Evolutionary conservation across 2,113 vertebrate species (phyloP), one percentile per base, ranked within the genome.

Genomic region (Cromileptes altivelis): DNA sequence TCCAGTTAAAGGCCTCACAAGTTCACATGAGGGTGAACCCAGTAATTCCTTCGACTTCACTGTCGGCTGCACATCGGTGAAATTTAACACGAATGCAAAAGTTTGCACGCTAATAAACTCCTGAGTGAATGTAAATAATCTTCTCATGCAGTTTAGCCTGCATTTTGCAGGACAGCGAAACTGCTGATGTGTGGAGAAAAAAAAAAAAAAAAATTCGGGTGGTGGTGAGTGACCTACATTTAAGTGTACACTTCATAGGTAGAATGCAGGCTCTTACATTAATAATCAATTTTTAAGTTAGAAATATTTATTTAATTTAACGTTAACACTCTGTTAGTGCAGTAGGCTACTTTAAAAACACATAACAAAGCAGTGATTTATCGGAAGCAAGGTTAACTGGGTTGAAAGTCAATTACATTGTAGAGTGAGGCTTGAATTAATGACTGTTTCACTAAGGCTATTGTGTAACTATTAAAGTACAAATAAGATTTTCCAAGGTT

Each of bases 221-320:
- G 71, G 27, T 42, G 67, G 23, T 71, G 65, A 67, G 3, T 89
- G 89, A 92, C 89, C 80, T 82, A 87, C 47, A 81, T 86, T 42
- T n/a, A 50, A 67, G 14, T 7, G 6, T 5, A 56, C 1, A 14
- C 61, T 70, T 67, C 6, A 17, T 15, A 73, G 37, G 2, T 25
- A 7, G 19, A 67, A 40, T 30, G 11, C 14, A 63, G 25, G 18
- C 1, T 58, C 45, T 71, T 33, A 25, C 1, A 67, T 6, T 19
- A 69, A 37, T 6, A 27, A 25, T 1, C 14, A 57, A 0, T 14
- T 40, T 8, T 21, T 3, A 33, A 62, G 23, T 53, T 4, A 30
- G 37, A 9, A 3, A 30, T 23, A 4, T 55, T 19, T 23, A 61
- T 69, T 33, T 17, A 45, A 1, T 33, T 58, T 0, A 23, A 61